These are phyloP conservation scores for Acropora tenuis DNA, from an alignment of 64 coral and sea anemone genomes.

Conservation along the genomic window DNA sequence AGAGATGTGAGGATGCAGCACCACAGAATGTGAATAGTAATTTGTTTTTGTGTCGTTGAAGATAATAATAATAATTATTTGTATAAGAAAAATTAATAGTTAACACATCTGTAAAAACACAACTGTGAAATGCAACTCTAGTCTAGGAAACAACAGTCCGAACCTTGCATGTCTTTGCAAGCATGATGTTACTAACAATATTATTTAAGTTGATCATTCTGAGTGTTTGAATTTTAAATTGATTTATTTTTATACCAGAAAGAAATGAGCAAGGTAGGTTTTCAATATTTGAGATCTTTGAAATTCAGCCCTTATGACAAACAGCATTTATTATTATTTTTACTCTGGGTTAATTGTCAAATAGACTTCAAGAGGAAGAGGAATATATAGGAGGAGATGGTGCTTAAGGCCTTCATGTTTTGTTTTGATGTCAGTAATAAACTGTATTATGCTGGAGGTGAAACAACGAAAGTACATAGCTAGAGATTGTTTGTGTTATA, in stretches of 20 bases:
- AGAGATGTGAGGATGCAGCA: background rate
- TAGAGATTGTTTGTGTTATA: no score
- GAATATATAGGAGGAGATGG: no score
- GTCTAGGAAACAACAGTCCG: background rate
- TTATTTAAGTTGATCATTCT: background rate
- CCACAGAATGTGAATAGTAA: background rate
- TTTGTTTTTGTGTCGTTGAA: slow-evolving; percentile 32
- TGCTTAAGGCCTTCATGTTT: no score
- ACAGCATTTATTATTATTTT: background rate
- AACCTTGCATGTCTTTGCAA: background rate
- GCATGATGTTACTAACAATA: background rate
- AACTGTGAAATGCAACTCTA: background rate
- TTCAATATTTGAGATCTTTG: background rate
- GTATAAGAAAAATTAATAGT: slow-evolving; percentile 1
- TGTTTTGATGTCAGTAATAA: no score
- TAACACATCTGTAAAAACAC: slow-evolving; percentile 1
- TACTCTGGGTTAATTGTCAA: background rate
- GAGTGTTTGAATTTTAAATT: slow-evolving; percentile 1
- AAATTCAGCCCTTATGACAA: background rate
- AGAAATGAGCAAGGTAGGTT: background rate
- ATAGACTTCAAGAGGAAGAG: no score
- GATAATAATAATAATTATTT: slow-evolving; percentile 19
- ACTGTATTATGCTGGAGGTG: no score
- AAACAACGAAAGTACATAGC: no score
- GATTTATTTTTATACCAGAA: slow-evolving; percentile 51